A percentile compares a stretch with the other conserved stretches of the same genome.
Conservation (phyloP, 2,888 invertebrate genomes). For the Eubasilissa splendida region DNA sequence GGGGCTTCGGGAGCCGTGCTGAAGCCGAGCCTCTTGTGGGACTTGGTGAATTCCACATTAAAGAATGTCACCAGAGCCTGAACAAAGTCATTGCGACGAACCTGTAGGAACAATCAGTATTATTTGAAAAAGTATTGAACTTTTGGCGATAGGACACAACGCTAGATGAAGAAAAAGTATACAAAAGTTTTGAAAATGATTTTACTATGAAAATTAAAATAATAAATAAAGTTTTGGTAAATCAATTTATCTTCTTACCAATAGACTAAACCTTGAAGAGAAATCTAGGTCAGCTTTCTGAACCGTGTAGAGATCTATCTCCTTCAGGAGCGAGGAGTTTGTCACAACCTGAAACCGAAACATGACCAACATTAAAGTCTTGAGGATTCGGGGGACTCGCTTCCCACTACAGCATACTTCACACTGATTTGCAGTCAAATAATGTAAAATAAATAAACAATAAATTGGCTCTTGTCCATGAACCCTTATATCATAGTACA, state of each 20-base stretch:
- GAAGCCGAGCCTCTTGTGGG: constrained; percentile 98
- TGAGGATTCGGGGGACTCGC: no score
- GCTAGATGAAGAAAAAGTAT: no score
- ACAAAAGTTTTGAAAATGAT: no score
- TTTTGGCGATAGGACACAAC: no score
- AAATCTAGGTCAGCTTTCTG: constrained; percentile 95
- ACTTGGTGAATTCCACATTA: constrained; percentile 99
- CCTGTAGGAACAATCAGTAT: constrained; percentile 62
- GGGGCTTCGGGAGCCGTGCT: constrained; percentile 98
- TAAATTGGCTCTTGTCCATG: no score
- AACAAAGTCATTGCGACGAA: constrained; percentile 94
- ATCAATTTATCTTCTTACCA: constrained; percentile 63
- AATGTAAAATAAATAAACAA: no score
- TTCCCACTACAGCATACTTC: no score
- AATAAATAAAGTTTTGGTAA: no score
- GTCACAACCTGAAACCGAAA: constrained; percentile 83
- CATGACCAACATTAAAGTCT: background rate
- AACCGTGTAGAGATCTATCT: constrained; percentile 99
- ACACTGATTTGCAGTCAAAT: no score
- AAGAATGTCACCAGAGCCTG: constrained; percentile 99
- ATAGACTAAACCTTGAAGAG: constrained; percentile 87
- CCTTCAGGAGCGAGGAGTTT: constrained; percentile 94
- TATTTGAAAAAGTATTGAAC: no score
- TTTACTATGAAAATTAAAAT: no score
- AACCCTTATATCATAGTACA: no score